Evolutionary conservation across 35 echinoderm and acorn worm species (phyloP).

Genomic region (Diadema setosum): DNA sequence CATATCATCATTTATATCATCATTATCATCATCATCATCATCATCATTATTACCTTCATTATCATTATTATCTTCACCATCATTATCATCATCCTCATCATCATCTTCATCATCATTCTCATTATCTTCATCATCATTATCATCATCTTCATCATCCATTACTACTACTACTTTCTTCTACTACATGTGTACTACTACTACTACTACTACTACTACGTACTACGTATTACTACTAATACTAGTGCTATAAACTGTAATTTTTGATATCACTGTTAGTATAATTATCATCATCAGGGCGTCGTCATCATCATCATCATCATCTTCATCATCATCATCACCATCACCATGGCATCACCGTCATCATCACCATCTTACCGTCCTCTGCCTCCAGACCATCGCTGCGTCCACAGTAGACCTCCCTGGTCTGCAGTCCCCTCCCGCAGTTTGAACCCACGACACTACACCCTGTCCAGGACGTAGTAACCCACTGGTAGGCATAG

Average conservation of each 20-base stretch:
- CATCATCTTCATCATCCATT: background rate
- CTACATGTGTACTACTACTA: background rate
- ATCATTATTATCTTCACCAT: background rate
- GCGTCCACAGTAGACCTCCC: conserved; percentile 72
- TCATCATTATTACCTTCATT: background rate
- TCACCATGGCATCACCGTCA: background rate
- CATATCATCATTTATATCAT: background rate
- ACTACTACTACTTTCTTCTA: background rate
- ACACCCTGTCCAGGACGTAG: conserved; percentile 63
- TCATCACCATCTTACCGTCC: conserved; percentile 64
- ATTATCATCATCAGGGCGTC: background rate
- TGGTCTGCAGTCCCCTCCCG: conserved; percentile 69
- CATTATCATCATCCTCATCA: background rate
- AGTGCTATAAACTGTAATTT: background rate
- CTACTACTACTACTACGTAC: background rate
- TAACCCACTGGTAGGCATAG: conserved; percentile 78
- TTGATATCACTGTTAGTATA: background rate
- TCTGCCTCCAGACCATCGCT: conserved; percentile 63
- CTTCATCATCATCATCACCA: background rate
- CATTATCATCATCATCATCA: background rate
- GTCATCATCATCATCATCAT: background rate
- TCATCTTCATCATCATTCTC: background rate
- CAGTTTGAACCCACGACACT: conserved; percentile 46
- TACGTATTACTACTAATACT: background rate
- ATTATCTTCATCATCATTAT: background rate